Evolutionary conservation across 2,113 vertebrate species (phyloP).

Genomic region (Oriolus oriolus): DNA sequence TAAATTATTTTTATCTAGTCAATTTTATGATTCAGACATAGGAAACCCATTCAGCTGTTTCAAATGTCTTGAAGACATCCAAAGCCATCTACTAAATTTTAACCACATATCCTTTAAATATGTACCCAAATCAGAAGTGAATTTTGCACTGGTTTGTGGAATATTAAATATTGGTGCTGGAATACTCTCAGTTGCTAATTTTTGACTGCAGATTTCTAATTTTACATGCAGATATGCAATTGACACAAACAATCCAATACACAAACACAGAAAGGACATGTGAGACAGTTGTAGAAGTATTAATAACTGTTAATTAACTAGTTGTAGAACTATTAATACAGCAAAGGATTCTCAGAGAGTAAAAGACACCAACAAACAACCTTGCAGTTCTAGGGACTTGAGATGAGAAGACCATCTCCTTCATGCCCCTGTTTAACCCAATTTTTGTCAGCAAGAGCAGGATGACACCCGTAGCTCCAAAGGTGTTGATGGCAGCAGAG

Average conservation of each 20-base stretch:
- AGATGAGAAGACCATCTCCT: not conserved
- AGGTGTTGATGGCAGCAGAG: not conserved
- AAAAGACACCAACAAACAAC: rapidly evolving
- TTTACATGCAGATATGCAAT: not conserved
- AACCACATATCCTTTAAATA: not conserved
- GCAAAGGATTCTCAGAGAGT: not conserved
- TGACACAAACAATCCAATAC: not conserved
- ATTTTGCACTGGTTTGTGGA: not conserved
- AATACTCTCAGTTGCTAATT: not conserved
- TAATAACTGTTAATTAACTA: not conserved
- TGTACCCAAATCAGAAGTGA: not conserved
- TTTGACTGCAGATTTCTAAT: not conserved
- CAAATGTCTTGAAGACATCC: not conserved
- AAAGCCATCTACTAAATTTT: not conserved
- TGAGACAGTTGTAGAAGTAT: not conserved
- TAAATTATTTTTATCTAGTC: not conserved
- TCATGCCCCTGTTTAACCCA: not conserved
- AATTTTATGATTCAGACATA: not conserved
- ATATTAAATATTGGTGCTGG: not conserved
- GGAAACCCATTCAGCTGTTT: not conserved
- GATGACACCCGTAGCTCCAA: not conserved
- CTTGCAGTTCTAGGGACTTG: not conserved
- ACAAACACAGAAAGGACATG: not conserved
- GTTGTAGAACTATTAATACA: not conserved
- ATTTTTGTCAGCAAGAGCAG: not conserved